These are phyloP conservation scores for Spermophilus dauricus DNA, from an alignment of 2,113 vertebrate genomes.

Conservation along the genomic window DNA sequence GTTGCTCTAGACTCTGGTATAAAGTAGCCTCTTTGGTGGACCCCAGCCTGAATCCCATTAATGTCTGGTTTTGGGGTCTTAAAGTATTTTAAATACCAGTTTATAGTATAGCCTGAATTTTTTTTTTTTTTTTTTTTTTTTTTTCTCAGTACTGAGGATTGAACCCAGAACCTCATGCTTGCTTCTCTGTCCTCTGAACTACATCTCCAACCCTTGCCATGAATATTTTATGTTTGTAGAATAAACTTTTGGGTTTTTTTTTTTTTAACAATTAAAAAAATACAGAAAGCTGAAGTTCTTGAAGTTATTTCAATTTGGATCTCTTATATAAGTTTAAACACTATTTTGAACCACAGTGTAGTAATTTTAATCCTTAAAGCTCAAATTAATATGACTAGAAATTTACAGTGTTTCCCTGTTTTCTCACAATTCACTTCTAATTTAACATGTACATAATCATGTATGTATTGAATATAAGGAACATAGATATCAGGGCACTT, in stretches of 20 bases:
- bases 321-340: background rate
- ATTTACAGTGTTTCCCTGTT: background rate
- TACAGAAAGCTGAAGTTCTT: background rate
- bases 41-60: background rate
- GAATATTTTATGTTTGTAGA: constrained; percentile 38
- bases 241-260: background rate
- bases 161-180: background rate
- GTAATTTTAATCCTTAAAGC: background rate
- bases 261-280: background rate
- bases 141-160: background rate
- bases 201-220: background rate
- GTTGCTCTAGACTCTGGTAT: background rate
- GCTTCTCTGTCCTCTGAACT: background rate
- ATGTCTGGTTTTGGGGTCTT: background rate
- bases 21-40: background rate
- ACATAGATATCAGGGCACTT: background rate
- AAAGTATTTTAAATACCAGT: constrained; percentile 12
- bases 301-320: background rate
- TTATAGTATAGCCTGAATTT: background rate
- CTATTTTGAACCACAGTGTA: background rate
- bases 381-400: background rate
- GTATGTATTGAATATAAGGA: background rate
- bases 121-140: background rate
- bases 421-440: constrained; percentile 18
- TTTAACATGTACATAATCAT: background rate